Evolutionary conservation across 2,888 invertebrate genomes (phyloP).

Genomic region (Acanthosepion esculentum): DNA sequence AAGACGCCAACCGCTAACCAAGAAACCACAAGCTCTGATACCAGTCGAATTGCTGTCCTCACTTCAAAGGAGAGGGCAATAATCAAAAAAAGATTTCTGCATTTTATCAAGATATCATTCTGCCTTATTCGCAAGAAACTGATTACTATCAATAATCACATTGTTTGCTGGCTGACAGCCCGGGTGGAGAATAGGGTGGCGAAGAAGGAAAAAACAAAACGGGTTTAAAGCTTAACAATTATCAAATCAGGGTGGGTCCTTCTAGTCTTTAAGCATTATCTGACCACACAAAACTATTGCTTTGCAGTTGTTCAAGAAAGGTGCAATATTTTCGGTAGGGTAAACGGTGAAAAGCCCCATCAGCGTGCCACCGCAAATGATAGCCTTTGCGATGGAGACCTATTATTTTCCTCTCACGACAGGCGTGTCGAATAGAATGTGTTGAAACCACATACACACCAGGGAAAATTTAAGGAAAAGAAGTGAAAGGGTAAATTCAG

Average conservation of each 20-base stretch:
- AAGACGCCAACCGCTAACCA: slow-evolving; percentile 36
- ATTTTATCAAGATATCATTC: slow-evolving; percentile 41
- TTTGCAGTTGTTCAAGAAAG: background rate
- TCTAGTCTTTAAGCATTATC: slow-evolving; percentile 36
- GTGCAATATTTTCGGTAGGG: slow-evolving; percentile 36
- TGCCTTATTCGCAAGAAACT: background rate
- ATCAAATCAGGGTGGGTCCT: background rate
- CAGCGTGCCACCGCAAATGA: slow-evolving; percentile 44
- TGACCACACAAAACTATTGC: slow-evolving; percentile 36
- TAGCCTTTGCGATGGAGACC: background rate
- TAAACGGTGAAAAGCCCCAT: slow-evolving; percentile 42
- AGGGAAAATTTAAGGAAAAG: background rate
- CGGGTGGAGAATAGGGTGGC: background rate
- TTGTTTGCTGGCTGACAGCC: slow-evolving; percentile 41
- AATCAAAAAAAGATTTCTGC: background rate
- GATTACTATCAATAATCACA: slow-evolving; percentile 36
- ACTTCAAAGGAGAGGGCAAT: slow-evolving; percentile 23
- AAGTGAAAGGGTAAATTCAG: background rate
- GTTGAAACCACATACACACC: slow-evolving; percentile 37
- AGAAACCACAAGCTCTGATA: slow-evolving; percentile 45
- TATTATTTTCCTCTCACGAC: slow-evolving; percentile 37
- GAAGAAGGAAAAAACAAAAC: slow-evolving; percentile 2
- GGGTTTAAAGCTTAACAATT: slow-evolving; percentile 17
- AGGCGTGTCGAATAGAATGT: slow-evolving; percentile 39
- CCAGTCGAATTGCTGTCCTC: slow-evolving; percentile 25